phyloP scores from a whole-genome alignment of 2,797 vertebrate genomes.

The Staurois parvus region DNA sequence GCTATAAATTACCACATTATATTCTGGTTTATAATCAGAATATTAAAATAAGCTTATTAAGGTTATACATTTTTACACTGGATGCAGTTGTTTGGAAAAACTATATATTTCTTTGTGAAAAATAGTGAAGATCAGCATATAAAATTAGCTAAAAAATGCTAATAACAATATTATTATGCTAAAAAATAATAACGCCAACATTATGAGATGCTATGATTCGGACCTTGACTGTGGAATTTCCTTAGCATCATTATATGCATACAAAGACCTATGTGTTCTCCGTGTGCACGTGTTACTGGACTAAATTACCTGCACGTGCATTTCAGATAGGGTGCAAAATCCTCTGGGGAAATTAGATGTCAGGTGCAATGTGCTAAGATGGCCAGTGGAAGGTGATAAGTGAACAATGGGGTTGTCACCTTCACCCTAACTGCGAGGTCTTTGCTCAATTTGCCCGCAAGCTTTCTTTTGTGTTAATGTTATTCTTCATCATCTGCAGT shows the following conservation, averaged over 20 bases:
- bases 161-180: not conserved
- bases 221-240: not conserved
- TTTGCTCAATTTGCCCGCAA: constrained; percentile 62
- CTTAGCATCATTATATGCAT: constrained; percentile 31
- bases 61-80: no score
- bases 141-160: not conserved
- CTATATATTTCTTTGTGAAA: not conserved
- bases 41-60: not conserved
- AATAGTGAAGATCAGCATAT: not conserved
- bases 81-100: no score
- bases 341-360: constrained; percentile 64
- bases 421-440: constrained; percentile 59
- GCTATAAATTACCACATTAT: no score
- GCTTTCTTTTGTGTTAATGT: constrained; percentile 64
- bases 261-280: constrained; percentile 57
- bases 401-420: constrained; percentile 62
- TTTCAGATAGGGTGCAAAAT: constrained; percentile 60
- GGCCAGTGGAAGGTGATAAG: constrained; percentile 62
- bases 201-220: constrained; percentile 3
- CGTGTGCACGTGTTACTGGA: constrained; percentile 60
- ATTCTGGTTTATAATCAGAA: no score
- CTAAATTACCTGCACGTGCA: constrained; percentile 60
- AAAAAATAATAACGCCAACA: not conserved
- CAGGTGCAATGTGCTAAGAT: constrained; percentile 47
- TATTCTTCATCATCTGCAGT: constrained; percentile 61